Base-by-base conservation (phyloP, 2,888 invertebrate species). In the Ennomos fuscantarius region DNA sequence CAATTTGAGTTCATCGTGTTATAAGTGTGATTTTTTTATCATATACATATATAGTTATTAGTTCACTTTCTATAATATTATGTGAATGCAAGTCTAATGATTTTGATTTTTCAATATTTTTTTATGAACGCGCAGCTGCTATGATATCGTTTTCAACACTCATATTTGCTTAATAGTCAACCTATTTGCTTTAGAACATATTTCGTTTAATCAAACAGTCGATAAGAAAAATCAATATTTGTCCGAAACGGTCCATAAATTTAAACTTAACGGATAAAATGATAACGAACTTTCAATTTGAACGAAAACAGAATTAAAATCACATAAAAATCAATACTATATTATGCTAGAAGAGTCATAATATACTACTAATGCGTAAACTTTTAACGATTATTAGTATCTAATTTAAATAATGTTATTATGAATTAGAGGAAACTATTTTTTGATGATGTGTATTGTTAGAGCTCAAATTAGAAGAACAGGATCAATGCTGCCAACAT, bases 181-280 rank as follows among this genome's bases (percentile, higher is more conserved):
- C 42, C 9, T 47, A 43, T 55, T 55, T 55, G 31, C 51, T 47
- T 37, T 32, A 43, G 11, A 37, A 40, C 50, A 41, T 40, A 52
- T 57, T 57, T 35, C 35, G 33, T 53, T 48, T 53, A 45, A 55
- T 54, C 59, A 65, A 58, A 63, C 47, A 60, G 43, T 47, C 41
- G 63, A 65, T 64, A 64, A 59, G 41, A 36, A 35, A 59, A 55
- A 54, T 52, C 49, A 66, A 68, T 66, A 59, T 68, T 66, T 65
- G 13, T 37, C 37, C 37, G 53, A 50, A 65, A 62, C 60, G 50
- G 24, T 53, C 50, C 48, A 62, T 52, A 42, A 63, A 66, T 65
- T 63, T 54, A 62, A 65, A 68, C n/a, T 42, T 63, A 72, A 70
- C 72, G 70, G 68, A 52, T 39, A 41, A 48, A 40, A 46, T 62